A percentile compares a stretch with the other conserved stretches of the same genome.
These are phyloP conservation scores for Agonum fuliginosum DNA, from an alignment of 2,888 invertebrate species.

Conservation along the genomic window DNA sequence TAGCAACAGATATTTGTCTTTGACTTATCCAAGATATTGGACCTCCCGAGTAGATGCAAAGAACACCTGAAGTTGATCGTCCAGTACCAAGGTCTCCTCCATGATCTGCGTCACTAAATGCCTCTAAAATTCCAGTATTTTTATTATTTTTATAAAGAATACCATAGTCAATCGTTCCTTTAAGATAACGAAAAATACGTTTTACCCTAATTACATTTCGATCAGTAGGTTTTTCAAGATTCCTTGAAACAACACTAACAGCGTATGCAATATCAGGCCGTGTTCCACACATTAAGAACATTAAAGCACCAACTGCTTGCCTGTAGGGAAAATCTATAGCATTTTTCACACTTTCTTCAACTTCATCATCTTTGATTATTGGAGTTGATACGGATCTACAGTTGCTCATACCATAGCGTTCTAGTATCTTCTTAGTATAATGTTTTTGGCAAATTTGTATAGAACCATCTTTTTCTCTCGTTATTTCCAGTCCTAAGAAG, in stretches of 20 bases:
- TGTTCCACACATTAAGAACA: conserved; percentile 19
- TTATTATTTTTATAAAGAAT: too few species aligned
- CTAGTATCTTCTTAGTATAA: not conserved
- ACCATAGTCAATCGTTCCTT: too few species aligned
- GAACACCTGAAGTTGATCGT: too few species aligned
- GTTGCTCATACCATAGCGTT: not conserved
- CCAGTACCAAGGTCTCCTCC: too few species aligned
- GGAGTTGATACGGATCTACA: not conserved
- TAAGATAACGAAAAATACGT: conserved; percentile 63
- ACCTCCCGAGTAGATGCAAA: too few species aligned
- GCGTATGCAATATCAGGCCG: conserved; percentile 44
- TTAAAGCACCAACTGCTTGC: conserved; percentile 42
- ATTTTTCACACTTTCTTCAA: not conserved
- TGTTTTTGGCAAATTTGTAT: not conserved
- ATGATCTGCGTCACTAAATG: too few species aligned
- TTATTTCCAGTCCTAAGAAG: not conserved
- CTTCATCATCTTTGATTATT: conserved; percentile 41
- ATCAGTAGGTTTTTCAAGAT: not conserved
- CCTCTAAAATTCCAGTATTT: too few species aligned
- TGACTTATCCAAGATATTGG: too few species aligned
- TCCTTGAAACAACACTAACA: conserved; percentile 12
- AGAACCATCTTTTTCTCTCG: not conserved
- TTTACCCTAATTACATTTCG: conserved; percentile 17
- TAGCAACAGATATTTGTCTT: too few species aligned
- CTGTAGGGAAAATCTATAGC: not conserved